A percentile compares a stretch with the other conserved stretches of the same genome.
phyloP scores from a whole-genome alignment of 2,888 invertebrate species.

The Nineta flava region DNA sequence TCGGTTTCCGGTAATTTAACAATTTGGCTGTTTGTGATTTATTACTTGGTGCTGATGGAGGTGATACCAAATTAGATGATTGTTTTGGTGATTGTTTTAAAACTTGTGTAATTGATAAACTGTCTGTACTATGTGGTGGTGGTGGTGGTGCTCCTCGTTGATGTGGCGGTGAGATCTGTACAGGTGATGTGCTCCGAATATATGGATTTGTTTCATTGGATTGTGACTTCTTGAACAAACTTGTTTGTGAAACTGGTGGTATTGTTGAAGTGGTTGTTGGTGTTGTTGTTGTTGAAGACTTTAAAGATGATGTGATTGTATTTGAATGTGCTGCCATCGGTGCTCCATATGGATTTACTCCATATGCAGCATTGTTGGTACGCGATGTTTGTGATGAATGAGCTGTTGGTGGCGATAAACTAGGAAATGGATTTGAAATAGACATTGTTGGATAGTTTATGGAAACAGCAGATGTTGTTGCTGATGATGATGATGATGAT shows the following conservation, averaged over 20 bases:
- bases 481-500: constrained; percentile 16
- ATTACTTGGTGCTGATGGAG: constrained; percentile 1
- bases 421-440: constrained; percentile 6
- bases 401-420: constrained; percentile 23
- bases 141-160: constrained; percentile 11
- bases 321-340: neutral
- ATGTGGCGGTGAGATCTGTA: constrained; percentile 1
- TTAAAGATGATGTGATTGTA: neutral
- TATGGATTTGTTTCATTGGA: neutral
- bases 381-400: constrained; percentile 23
- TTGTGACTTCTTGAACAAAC: constrained; percentile 16
- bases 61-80: constrained; percentile 1
- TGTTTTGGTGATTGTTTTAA: constrained; percentile 15
- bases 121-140: constrained; percentile 27
- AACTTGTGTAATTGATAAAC: constrained; percentile 34
- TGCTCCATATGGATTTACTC: neutral
- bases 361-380: neutral
- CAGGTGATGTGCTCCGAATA: constrained; percentile 5
- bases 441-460: constrained; percentile 19
- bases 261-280: constrained; percentile 5
- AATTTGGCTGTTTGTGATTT: constrained; percentile 5
- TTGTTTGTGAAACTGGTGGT: constrained; percentile 6
- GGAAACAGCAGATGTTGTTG: constrained; percentile 24
- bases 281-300: too few relatives aligned
- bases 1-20: constrained; percentile 8